Base-by-base conservation (phyloP, 2,888 invertebrate species). In the Molanna angustata region DNA sequence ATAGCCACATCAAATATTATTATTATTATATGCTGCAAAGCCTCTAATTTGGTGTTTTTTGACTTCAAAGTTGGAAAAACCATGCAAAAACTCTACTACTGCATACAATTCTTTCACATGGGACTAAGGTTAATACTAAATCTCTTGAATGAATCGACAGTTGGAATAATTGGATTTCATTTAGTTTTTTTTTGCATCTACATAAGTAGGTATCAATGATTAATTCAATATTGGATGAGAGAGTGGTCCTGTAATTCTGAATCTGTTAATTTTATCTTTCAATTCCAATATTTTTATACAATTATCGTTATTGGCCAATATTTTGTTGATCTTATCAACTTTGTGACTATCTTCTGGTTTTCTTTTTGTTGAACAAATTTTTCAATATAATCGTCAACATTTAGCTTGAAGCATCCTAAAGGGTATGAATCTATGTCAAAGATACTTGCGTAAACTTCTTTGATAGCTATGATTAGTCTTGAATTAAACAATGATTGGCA, bases 391-490 rank as follows among this genome's bases (percentile, higher is more conserved):
- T 42, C 57, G 17, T 53, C 39, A 49, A 17, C 27, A 27, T 60
- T 48, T 22, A 57, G 54, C 41, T 46, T 57, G 39, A 56, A 49
- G 64, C 56, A 49, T 57, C 76, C 74, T 60, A 66, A 72, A 0
- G 91, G 91, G 70, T 83, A 90, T 49, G 70, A 67, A 59, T 83
- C 74, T 47, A 70, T 70, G 52, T 78, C 71, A 67, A 84, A 91
- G 42, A 95, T 66, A 62, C 85, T 80, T 4, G 85, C 64, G 47
- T 68, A 71, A 0, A 94, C 94, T 73, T 93, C 88, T 62, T 88
- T 78, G 35, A 75, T 75, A 0, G 94, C 66, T 89, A 95, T 1
- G 94, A 94, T 48, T 91, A 78, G 72, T 96, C 95, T 76, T 93
- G 92, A 27, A 95, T 65, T 7, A 94, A 77, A 62, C 93, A 93